Conservation (phyloP, 2,113 vertebrate species). For the Platichthys flesus region DNA sequence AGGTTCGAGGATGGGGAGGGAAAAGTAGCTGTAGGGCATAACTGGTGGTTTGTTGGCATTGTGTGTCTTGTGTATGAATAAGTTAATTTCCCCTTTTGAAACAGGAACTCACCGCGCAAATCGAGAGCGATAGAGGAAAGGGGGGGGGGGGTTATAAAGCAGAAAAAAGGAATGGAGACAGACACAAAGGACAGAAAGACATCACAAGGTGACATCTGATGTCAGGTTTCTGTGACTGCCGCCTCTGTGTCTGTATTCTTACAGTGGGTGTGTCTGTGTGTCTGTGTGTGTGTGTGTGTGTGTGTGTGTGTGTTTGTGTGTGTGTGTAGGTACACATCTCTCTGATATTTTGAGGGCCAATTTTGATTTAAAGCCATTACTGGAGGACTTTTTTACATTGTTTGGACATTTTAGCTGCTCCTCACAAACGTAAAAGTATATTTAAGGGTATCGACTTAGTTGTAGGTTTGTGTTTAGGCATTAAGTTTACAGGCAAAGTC, state of each 20-base stretch:
- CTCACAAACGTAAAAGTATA: too few species aligned
- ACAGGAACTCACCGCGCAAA: slow-evolving; percentile 44
- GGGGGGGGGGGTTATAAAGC: neutral
- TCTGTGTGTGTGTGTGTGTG: too few species aligned
- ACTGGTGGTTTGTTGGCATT: slow-evolving; percentile 48
- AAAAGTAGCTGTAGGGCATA: slow-evolving; percentile 12
- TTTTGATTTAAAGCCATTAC: too few species aligned
- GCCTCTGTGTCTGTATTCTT: slow-evolving; percentile 45
- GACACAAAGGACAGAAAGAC: slow-evolving; percentile 43
- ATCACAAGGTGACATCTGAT: slow-evolving; percentile 63
- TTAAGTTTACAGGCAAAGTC: too few species aligned
- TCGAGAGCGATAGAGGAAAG: neutral
- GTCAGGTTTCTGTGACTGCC: slow-evolving; percentile 48
- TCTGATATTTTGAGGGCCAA: neutral
- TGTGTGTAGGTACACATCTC: neutral
- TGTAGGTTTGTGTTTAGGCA: too few species aligned
- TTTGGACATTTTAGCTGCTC: too few species aligned
- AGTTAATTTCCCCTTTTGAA: slow-evolving; percentile 56
- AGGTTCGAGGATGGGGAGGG: slow-evolving; percentile 6
- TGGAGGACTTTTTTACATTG: too few species aligned
- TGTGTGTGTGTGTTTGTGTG: neutral
- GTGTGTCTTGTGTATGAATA: slow-evolving; percentile 43
- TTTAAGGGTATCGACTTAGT: too few species aligned
- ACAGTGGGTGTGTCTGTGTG: neutral
- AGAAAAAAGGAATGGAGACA: slow-evolving; percentile 14